Evolutionary conservation across 1,140 invertebrate species (phyloP).

Genomic region (Calosoma granatense): DNA sequence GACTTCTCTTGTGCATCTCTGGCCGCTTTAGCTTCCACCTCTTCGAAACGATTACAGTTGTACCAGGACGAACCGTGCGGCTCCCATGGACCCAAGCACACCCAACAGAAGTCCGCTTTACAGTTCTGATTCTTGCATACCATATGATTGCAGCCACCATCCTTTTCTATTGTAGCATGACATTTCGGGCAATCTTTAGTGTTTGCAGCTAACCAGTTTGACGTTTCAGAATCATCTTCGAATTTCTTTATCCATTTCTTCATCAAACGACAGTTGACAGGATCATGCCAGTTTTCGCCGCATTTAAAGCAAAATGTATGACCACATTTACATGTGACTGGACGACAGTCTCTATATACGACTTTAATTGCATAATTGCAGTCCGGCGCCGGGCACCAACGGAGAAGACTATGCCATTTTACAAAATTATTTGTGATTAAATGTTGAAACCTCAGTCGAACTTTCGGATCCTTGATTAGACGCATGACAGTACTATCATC

Average conservation of each 20-base stretch:
- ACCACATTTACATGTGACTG: conserved; percentile 56
- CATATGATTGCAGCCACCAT: conserved; percentile 75
- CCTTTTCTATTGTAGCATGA: conserved; percentile 63
- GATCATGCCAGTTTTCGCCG: conserved; percentile 68
- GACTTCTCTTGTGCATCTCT: conserved; percentile 93
- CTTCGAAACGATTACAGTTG: conserved; percentile 67
- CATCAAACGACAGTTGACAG: conserved; percentile 56
- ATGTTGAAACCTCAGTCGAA: conserved; percentile 60
- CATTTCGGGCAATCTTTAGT: conserved; percentile 74
- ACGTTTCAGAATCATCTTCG: conserved; percentile 71
- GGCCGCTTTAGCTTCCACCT: conserved; percentile 92
- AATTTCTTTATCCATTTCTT: conserved; percentile 70
- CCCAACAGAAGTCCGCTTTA: conserved; percentile 72
- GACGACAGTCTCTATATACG: conserved; percentile 47
- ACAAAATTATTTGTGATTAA: conserved; percentile 70
- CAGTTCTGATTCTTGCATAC: conserved; percentile 68
- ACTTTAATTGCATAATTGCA: conserved; percentile 59
- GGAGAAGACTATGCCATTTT: conserved; percentile 57
- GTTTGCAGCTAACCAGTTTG: conserved; percentile 71
- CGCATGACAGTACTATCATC: conserved; percentile 61
- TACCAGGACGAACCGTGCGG: conserved; percentile 69
- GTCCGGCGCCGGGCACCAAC: conserved; percentile 65
- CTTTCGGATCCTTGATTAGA: conserved; percentile 50
- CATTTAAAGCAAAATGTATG: conserved; percentile 62
- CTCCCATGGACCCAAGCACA: conserved; percentile 68